These are phyloP conservation scores for Climacteris rufus DNA, from an alignment of 2,113 vertebrate species.

Conservation along the genomic window DNA sequence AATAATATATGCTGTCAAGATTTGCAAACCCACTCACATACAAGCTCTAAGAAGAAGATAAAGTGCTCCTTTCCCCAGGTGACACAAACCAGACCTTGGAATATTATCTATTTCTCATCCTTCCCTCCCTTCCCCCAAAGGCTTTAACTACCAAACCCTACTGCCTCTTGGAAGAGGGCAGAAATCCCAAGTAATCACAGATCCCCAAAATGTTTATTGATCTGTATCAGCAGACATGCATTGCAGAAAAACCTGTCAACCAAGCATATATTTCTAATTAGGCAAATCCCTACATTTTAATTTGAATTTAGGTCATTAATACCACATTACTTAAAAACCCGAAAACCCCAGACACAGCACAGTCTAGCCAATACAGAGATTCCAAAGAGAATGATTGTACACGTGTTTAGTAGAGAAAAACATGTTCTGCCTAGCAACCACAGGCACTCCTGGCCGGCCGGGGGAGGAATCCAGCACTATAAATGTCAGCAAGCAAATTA, in stretches of 20 bases:
- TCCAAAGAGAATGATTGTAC: background rate
- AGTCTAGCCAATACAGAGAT: background rate
- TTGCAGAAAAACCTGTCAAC: background rate
- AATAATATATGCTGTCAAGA: background rate
- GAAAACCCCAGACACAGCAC: background rate
- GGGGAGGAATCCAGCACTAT: background rate
- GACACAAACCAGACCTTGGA: background rate
- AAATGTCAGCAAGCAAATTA: constrained; percentile 48
- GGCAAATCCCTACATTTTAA: background rate
- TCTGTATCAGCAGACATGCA: background rate
- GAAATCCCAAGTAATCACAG: background rate
- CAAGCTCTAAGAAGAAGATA: background rate
- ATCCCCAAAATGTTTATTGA: background rate
- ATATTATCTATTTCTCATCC: background rate
- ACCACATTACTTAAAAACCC: background rate
- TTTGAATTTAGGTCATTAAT: constrained; percentile 14
- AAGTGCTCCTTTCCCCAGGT: background rate
- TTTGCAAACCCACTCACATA: background rate
- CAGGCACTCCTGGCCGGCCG: background rate
- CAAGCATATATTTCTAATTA: background rate
- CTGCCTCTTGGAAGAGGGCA: background rate
- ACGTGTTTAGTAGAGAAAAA: constrained; percentile 21
- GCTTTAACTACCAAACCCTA: background rate
- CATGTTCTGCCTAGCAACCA: constrained; percentile 50
- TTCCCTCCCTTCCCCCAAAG: background rate